A percentile compares a stretch with the other conserved stretches of the same genome.
These are phyloP conservation scores for Cheilosia impressa DNA, from an alignment of 2,888 invertebrate genomes.

Conservation along the genomic window DNA sequence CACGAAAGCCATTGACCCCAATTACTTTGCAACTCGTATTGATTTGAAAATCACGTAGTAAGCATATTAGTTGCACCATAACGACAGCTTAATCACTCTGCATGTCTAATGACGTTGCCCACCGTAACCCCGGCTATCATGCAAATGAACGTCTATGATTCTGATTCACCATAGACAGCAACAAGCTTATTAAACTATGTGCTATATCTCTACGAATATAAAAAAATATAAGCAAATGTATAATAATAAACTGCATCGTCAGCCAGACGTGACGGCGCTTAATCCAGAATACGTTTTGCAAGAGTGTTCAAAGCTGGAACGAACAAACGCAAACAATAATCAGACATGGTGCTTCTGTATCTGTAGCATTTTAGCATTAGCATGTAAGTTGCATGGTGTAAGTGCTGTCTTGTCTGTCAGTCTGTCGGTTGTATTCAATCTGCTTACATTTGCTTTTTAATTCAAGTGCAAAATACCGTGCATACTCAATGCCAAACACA, in stretches of 20 bases:
- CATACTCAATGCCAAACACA: conserved; percentile 33
- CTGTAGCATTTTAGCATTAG: conserved; percentile 39
- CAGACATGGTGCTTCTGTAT: conserved; percentile 25
- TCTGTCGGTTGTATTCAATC: conserved; percentile 13
- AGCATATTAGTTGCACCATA: conserved; percentile 53
- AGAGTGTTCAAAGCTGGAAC: conserved; percentile 44
- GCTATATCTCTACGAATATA: conserved; percentile 25
- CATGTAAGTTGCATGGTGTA: conserved; percentile 9
- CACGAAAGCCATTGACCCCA: conserved; percentile 55
- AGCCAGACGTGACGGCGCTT: conserved; percentile 78
- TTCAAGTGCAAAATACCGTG: conserved; percentile 44
- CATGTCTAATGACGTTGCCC: conserved; percentile 67
- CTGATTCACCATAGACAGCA: conserved; percentile 52
- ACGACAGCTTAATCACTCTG: conserved; percentile 60
- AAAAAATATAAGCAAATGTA: conserved; percentile 62
- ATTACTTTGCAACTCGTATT: conserved; percentile 47
- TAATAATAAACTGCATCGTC: conserved; percentile 75
- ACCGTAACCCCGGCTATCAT: conserved; percentile 48
- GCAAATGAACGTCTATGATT: conserved; percentile 61
- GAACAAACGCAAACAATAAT: conserved; percentile 20
- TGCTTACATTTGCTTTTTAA: conserved; percentile 25
- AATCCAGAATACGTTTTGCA: conserved; percentile 69
- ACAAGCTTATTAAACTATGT: conserved; percentile 23
- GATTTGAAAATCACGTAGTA: conserved; percentile 40
- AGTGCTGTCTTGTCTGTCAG: not conserved